A percentile compares a stretch with the other conserved stretches of the same genome.
Evolutionary conservation across 2,797 vertebrate genomes (phyloP).

Genomic region (Glossophaga mutica): DNA sequence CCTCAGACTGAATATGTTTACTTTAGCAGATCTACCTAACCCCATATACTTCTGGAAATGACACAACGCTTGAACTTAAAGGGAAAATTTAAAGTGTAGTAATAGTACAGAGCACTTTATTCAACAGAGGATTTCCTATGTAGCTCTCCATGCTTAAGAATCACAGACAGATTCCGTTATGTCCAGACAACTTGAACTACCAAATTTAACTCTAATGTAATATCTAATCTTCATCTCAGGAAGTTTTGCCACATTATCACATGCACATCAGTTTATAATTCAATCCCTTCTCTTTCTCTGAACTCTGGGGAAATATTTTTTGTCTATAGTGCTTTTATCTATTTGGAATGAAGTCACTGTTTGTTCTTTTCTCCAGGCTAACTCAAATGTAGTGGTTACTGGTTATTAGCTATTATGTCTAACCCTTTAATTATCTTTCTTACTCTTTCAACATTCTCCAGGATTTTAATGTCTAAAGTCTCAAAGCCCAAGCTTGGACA

Average conservation of each 20-base stretch:
- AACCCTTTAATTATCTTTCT: constrained; percentile 35
- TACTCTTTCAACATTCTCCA: constrained; percentile 31
- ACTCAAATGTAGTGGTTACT: not conserved
- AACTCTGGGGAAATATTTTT: not conserved
- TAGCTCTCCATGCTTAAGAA: not conserved
- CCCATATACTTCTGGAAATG: not conserved
- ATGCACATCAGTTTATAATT: not conserved
- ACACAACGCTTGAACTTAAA: not conserved
- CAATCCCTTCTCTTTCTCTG: not conserved
- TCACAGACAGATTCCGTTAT: not conserved
- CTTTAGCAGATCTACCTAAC: not conserved
- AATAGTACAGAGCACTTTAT: not conserved
- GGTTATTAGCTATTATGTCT: not conserved
- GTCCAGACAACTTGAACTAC: not conserved
- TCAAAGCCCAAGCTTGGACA: not conserved
- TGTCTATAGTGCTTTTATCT: not conserved
- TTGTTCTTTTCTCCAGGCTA: constrained; percentile 3
- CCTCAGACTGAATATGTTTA: not conserved
- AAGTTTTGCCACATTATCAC: not conserved
- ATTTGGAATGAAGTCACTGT: not conserved
- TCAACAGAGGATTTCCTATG: not conserved
- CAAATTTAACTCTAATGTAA: not conserved
- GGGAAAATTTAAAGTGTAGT: not conserved
- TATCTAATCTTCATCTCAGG: not conserved
- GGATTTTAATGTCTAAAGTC: constrained; percentile 8